phyloP scores from a whole-genome alignment of 2,888 invertebrate genomes.

The Theretra japonica region DNA sequence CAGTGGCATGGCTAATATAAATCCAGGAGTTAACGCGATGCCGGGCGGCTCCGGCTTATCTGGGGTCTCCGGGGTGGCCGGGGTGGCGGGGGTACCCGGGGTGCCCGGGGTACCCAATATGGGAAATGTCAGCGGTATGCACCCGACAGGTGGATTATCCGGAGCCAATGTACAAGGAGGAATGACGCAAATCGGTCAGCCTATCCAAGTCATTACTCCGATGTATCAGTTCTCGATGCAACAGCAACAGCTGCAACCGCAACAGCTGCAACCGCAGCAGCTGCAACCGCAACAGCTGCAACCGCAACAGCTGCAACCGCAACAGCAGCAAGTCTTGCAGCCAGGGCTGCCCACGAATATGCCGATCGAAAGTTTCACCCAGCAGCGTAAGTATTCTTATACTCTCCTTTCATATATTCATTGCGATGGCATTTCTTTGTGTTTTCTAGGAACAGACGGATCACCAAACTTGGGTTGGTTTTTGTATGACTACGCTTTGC shows the following conservation, averaged over 20 bases:
- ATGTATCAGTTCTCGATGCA: constrained; percentile 37
- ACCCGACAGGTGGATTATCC: neutral
- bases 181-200: constrained; percentile 1
- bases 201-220: constrained; percentile 39
- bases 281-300: constrained; percentile 7
- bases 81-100: neutral
- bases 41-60: neutral
- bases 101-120: neutral
- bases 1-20: neutral
- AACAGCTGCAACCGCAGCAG: constrained; percentile 14
- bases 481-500: too few species aligned
- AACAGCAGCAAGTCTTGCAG: neutral
- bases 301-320: neutral
- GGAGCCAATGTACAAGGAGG: neutral
- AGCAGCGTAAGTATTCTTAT: constrained; percentile 52
- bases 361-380: neutral
- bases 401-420: too few species aligned
- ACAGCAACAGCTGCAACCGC: neutral
- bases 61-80: neutral
- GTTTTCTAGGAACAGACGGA: too few species aligned
- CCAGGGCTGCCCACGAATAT: neutral
- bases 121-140: neutral
- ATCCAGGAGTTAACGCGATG: neutral
- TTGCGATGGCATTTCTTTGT: neutral
- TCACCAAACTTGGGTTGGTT: too few species aligned